Evolutionary conservation across 2,797 vertebrate species (phyloP), one percentile per base, ranked within the genome.

Genomic region (Potorous gilbertii): DNA sequence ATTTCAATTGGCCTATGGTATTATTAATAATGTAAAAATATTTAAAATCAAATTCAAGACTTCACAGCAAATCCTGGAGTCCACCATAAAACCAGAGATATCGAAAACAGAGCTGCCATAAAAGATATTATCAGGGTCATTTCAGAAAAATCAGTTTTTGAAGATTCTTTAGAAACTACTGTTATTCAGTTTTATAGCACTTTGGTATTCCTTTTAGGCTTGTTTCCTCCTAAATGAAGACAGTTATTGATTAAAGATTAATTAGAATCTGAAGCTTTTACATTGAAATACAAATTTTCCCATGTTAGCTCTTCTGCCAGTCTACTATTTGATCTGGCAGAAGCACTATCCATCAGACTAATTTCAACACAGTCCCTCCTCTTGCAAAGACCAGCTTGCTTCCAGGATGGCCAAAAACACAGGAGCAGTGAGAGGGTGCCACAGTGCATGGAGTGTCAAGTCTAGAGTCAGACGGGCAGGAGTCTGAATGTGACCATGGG

Each of bases 21-120:
- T 92, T 96, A 87, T 92, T 10, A 96, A 94, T 8, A 94, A 54
- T 57, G 93, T 95, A 92, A 96, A 96, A 93, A 94, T 55, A 92
- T 5, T 34, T 13, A 6, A 94, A 95, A 91, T 90, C 94, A 93
- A 95, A 94, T 93, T 90, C 95, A 93, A 90, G 59, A 90, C 59
- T 94, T 95, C 91, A 87, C 13, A 93, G 14, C 92, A 92, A 92
- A 96, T 92, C 18, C 52, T 96, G 16, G 89, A 89, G 92, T 55
- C 54, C 92, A 27, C 1, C 40, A 1, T 66, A 96, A 95, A 92
- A 93, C 1, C 66, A 74, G 62, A 31, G 57, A n/a, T 74, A 16
- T 74, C 21, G 34, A 74, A 74, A 74, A 74, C n/a, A 74, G 1
- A 5, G 74, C 1, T 50, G 40, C 27, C 40, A 87, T 87, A 87